Evolutionary conservation across 1,140 invertebrate genomes (phyloP).

Genomic region (Bradysia coprophila): DNA sequence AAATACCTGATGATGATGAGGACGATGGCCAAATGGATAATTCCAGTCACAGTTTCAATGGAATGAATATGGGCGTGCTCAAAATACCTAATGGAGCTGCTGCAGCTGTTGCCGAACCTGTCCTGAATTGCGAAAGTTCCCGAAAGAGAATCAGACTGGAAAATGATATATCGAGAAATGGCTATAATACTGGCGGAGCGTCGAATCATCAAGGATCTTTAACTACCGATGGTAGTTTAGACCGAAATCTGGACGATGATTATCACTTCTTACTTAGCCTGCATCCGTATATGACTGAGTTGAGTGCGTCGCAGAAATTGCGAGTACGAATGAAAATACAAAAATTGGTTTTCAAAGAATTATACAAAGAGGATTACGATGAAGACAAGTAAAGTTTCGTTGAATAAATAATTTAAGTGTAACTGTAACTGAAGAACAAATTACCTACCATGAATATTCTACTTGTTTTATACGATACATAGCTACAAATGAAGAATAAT

Average conservation of each 20-base stretch:
- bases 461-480: no score
- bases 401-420: no score
- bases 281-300: conserved; percentile 22
- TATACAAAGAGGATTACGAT: conserved; percentile 8
- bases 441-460: no score
- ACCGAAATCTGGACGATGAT: conserved; percentile 17
- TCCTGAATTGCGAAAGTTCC: background rate
- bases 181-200: no score
- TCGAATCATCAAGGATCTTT: no score
- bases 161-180: no score
- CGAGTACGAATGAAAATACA: conserved; percentile 23
- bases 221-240: background rate
- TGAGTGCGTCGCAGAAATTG: conserved; percentile 19
- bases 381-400: no score
- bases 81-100: background rate
- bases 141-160: background rate
- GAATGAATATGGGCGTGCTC: background rate
- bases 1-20: background rate
- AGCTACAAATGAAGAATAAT: no score
- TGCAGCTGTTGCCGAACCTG: background rate
- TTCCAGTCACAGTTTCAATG: background rate
- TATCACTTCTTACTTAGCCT: conserved; percentile 22
- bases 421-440: no score
- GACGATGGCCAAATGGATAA: background rate
- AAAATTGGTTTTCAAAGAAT: conserved; percentile 23